These are phyloP conservation scores for Litoditis marina DNA, from an alignment of 2,888 invertebrate genomes.

Conservation along the genomic window DNA sequence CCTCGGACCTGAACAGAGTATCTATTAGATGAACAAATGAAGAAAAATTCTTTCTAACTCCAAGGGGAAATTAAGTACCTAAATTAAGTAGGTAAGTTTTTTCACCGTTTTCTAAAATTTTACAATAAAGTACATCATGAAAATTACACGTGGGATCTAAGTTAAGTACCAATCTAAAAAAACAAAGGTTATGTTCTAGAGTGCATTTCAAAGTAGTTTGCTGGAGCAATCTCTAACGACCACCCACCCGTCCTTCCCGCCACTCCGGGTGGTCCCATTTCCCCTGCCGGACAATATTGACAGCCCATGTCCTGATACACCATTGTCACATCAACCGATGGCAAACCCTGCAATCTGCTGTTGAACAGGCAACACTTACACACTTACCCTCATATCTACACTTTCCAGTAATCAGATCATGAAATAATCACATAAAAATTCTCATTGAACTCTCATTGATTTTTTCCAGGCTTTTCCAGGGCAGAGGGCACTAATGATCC, in stretches of 20 bases:
- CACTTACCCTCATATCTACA: no score
- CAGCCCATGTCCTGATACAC: slow-evolving; percentile 28
- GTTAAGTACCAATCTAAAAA: not conserved
- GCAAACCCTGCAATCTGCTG: slow-evolving; percentile 6
- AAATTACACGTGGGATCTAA: not conserved
- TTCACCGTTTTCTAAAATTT: not conserved
- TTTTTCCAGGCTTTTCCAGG: no score
- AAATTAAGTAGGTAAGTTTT: not conserved
- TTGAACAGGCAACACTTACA: slow-evolving; percentile 2
- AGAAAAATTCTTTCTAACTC: not conserved
- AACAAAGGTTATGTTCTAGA: not conserved
- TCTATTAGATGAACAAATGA: not conserved
- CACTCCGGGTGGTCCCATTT: slow-evolving; percentile 31
- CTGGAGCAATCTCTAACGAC: not conserved
- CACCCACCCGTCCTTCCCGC: slow-evolving; percentile 21
- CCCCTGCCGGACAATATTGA: slow-evolving; percentile 36
- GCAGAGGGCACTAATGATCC: no score
- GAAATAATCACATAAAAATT: no score
- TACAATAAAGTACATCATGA: no score
- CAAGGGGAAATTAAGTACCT: not conserved
- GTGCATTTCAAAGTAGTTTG: no score
- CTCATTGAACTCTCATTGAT: no score
- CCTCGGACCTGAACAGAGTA: slow-evolving; percentile 21
- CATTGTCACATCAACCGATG: slow-evolving; percentile 19
- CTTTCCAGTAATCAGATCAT: no score